A percentile compares a stretch with the other conserved stretches of the same genome.
These are phyloP conservation scores for Noctua pronuba DNA, from an alignment of 2,888 invertebrate species.

Conservation along the genomic window DNA sequence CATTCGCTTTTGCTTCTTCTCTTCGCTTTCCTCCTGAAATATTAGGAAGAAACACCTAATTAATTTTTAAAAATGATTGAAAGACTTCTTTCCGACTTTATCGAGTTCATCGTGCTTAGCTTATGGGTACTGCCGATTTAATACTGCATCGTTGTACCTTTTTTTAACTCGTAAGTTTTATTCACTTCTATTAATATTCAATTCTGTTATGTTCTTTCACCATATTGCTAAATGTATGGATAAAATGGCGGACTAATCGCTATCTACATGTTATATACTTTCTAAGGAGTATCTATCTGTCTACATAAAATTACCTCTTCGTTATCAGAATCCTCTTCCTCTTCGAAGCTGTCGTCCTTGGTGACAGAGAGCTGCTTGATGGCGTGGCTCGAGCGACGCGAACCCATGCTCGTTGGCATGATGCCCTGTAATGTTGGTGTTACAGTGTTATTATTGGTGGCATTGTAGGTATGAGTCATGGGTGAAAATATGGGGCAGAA, in stretches of 20 bases:
- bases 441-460: slow-evolving; percentile 14
- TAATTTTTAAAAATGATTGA: not conserved
- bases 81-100: not conserved
- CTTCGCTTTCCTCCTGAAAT: slow-evolving; percentile 89
- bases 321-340: slow-evolving; percentile 89
- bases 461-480: slow-evolving; percentile 19
- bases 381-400: slow-evolving; percentile 88
- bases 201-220: not conserved
- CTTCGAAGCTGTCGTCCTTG: slow-evolving; percentile 89
- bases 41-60: not conserved
- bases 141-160: not conserved
- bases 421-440: slow-evolving; percentile 82
- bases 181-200: not conserved
- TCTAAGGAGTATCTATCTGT: not conserved
- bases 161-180: not conserved
- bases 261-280: not conserved
- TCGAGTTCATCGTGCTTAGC: slow-evolving; percentile 28
- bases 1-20: slow-evolving; percentile 91
- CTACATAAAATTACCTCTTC: slow-evolving; percentile 80
- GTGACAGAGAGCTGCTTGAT: slow-evolving; percentile 88
- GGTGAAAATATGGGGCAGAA: slow-evolving; percentile 10
- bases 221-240: not conserved
- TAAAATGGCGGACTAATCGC: not conserved
- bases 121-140: not conserved
- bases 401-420: slow-evolving; percentile 85